phyloP scores from a whole-genome alignment of 2,113 vertebrate genomes.

The Ascaphus truei region DNA sequence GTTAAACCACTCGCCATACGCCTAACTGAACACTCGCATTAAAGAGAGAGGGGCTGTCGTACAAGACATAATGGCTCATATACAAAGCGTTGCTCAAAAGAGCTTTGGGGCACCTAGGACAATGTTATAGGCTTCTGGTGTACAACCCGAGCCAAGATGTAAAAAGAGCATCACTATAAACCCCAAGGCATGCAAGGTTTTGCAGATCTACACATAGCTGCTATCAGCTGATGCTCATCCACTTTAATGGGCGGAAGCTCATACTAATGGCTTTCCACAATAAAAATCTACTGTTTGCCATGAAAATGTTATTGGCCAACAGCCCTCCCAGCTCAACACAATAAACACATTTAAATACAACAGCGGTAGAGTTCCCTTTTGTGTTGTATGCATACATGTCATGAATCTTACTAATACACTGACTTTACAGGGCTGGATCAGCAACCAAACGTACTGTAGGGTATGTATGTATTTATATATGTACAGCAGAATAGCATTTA shows the following conservation, averaged over 20 bases:
- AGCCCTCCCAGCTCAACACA: background rate
- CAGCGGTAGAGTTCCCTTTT: too few species aligned
- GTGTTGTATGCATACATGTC: too few species aligned
- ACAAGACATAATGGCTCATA: conserved; percentile 10
- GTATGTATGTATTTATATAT: too few species aligned
- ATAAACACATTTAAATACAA: too few species aligned
- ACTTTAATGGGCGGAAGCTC: conserved; percentile 11
- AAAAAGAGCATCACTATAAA: conserved; percentile 25
- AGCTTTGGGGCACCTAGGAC: conserved; percentile 4
- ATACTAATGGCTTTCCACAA: conserved; percentile 24
- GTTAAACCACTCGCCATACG: conserved; percentile 11
- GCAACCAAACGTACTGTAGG: too few species aligned
- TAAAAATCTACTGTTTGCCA: conserved; percentile 11
- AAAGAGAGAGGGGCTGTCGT: background rate
- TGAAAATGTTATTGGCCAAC: conserved; percentile 23
- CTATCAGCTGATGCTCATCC: conserved; percentile 21
- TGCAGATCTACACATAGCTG: conserved; percentile 21
- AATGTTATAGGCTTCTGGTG: conserved; percentile 13
- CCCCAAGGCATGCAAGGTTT: conserved; percentile 19
- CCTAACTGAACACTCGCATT: conserved; percentile 6
- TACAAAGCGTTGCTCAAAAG: background rate
- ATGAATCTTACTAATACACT: too few species aligned
- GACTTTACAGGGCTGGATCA: too few species aligned
- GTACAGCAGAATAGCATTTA: too few species aligned
- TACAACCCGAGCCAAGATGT: conserved; percentile 15